A percentile compares a stretch with the other conserved stretches of the same genome.
These are phyloP conservation scores for Bombus huntii DNA, from an alignment of 1,140 invertebrate species.

Conservation along the genomic window DNA sequence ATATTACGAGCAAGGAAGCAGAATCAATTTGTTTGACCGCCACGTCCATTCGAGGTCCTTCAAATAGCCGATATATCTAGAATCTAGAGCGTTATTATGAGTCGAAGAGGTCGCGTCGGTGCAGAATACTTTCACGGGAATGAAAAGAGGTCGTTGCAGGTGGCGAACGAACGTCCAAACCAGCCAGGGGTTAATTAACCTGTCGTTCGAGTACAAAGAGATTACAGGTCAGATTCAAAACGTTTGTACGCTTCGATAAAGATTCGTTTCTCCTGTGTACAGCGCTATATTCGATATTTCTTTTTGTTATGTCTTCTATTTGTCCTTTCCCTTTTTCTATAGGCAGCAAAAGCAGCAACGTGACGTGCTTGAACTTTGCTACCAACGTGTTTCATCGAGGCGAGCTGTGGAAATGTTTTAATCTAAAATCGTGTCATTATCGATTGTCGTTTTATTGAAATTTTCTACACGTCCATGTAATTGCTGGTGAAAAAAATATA, in stretches of 20 bases:
- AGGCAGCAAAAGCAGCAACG: too few species aligned
- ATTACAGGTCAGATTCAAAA: constrained; percentile 38
- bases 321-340: neutral
- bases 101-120: neutral
- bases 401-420: neutral
- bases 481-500: neutral
- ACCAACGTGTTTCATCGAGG: too few species aligned
- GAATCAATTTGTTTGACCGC: neutral
- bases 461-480: neutral
- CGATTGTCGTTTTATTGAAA: neutral
- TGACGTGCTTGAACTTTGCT: too few species aligned
- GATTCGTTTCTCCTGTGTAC: neutral
- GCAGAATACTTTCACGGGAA: constrained; percentile 6
- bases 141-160: constrained; percentile 20
- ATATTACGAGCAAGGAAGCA: neutral
- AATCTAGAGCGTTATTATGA: constrained; percentile 15
- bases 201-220: constrained; percentile 44
- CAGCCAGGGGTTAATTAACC: constrained; percentile 47
- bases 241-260: constrained; percentile 25
- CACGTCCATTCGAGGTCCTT: neutral
- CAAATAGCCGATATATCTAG: constrained; percentile 7
- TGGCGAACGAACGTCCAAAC: constrained; percentile 32
- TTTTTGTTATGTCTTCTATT: neutral
- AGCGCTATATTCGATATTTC: neutral
- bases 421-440: constrained; percentile 9